Evolutionary conservation across 2,888 invertebrate genomes (phyloP).

Genomic region (Cactoblastis cactorum): DNA sequence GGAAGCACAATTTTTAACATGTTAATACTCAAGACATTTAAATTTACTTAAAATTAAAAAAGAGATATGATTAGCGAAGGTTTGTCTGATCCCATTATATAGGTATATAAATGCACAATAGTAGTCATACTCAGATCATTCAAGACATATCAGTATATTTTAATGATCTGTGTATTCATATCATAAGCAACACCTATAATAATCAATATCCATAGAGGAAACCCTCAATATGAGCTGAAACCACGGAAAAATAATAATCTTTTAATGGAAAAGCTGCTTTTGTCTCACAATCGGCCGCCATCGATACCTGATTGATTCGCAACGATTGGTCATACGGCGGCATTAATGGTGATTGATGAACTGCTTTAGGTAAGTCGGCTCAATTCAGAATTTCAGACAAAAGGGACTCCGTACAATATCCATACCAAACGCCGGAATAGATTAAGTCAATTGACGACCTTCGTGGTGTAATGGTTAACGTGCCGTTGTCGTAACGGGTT

Average conservation of each 20-base stretch:
- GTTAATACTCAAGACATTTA: too few relatives aligned
- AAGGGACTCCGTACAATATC: neutral
- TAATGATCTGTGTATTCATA: too few relatives aligned
- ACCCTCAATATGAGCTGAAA: neutral
- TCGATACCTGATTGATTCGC: conserved; percentile 6
- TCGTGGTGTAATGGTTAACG: too few relatives aligned
- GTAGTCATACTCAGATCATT: too few relatives aligned
- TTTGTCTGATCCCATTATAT: too few relatives aligned
- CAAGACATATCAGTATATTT: too few relatives aligned
- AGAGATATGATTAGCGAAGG: too few relatives aligned
- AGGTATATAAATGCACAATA: too few relatives aligned
- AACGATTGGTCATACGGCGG: neutral
- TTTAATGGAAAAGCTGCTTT: neutral
- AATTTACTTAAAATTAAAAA: too few relatives aligned
- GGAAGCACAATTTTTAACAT: too few relatives aligned
- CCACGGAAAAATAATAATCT: neutral
- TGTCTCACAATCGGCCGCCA: neutral
- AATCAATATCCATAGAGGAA: neutral
- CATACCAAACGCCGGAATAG: neutral
- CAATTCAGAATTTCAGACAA: neutral
- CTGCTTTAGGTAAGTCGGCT: neutral
- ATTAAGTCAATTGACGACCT: neutral
- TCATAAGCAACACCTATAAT: too few relatives aligned
- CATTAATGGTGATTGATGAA: conserved; percentile 3
- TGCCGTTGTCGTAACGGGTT: too few relatives aligned